A percentile compares a stretch with the other conserved stretches of the same genome.
Conservation (phyloP, 1,140 invertebrate species). For the Drosophila orena region DNA sequence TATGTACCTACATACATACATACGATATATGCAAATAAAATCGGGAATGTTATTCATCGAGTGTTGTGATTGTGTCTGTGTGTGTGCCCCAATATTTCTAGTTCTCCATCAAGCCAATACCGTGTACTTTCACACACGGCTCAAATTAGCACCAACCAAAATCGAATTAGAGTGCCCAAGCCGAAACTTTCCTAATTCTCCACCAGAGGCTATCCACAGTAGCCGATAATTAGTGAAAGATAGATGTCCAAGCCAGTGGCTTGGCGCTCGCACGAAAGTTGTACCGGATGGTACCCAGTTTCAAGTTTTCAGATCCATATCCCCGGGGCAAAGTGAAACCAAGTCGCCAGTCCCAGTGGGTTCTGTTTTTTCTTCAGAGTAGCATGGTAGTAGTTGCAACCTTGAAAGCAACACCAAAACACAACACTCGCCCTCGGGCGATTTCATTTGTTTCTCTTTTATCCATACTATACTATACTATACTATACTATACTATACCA, state of each 20-base stretch:
- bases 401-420: conserved; percentile 34
- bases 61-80: not conserved
- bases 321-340: conserved; percentile 23
- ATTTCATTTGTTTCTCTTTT: conserved; percentile 13
- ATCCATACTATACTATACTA: too few species aligned
- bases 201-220: conserved; percentile 16
- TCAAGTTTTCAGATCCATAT: not conserved
- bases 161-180: conserved; percentile 36
- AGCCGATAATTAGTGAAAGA: conserved; percentile 65
- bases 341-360: not conserved
- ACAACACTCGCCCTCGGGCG: conserved; percentile 25
- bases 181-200: conserved; percentile 41
- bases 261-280: conserved; percentile 53
- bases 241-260: not conserved
- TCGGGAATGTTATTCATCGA: conserved; percentile 25
- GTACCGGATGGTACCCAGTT: conserved; percentile 1
- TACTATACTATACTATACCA: not conserved
- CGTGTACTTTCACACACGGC: conserved; percentile 65
- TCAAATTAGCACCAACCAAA: conserved; percentile 62
- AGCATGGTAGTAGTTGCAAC: conserved; percentile 9
- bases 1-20: not conserved
- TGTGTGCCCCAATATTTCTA: conserved; percentile 22
- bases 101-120: conserved; percentile 6
- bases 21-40: conserved; percentile 29
- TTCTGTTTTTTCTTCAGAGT: not conserved